A percentile compares a stretch with the other conserved stretches of the same genome.
These are phyloP conservation scores for Macaria liturata DNA, from an alignment of 2,888 invertebrate species.

Conservation along the genomic window DNA sequence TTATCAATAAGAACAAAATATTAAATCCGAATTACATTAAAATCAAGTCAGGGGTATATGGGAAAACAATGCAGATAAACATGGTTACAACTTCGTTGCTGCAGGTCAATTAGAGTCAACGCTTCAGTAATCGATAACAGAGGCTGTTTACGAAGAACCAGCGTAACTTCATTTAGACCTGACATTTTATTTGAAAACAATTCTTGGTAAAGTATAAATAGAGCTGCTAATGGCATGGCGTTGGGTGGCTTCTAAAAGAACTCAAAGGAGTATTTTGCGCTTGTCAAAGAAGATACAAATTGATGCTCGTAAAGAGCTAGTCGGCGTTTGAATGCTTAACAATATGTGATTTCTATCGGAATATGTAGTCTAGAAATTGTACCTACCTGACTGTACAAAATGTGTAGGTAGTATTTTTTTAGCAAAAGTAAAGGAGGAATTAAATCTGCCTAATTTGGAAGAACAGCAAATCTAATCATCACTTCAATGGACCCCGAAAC, in stretches of 20 bases:
- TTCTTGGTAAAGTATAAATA: background rate
- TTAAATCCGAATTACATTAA: no score
- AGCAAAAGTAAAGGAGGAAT: no score
- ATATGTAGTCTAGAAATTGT: no score
- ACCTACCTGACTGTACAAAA: no score
- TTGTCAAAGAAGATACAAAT: conserved; percentile 15
- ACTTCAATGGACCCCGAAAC: no score
- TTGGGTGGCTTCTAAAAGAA: background rate
- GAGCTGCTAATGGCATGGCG: background rate
- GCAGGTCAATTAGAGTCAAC: conserved; percentile 9
- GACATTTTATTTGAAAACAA: conserved; percentile 3
- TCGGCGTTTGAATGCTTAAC: background rate
- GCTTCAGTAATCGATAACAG: conserved; percentile 16
- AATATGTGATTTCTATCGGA: no score
- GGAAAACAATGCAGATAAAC: no score
- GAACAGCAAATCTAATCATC: no score
- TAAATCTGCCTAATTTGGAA: no score
- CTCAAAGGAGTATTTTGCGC: conserved; percentile 10
- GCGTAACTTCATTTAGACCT: conserved; percentile 10
- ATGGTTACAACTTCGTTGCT: conserved; percentile 1
- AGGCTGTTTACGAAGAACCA: conserved; percentile 10
- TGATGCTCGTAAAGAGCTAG: conserved; percentile 3
- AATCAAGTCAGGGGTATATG: no score
- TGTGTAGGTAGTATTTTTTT: no score
- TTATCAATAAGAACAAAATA: no score